Conservation (phyloP, 2,797 vertebrate genomes). For the Botia almorhae region DNA sequence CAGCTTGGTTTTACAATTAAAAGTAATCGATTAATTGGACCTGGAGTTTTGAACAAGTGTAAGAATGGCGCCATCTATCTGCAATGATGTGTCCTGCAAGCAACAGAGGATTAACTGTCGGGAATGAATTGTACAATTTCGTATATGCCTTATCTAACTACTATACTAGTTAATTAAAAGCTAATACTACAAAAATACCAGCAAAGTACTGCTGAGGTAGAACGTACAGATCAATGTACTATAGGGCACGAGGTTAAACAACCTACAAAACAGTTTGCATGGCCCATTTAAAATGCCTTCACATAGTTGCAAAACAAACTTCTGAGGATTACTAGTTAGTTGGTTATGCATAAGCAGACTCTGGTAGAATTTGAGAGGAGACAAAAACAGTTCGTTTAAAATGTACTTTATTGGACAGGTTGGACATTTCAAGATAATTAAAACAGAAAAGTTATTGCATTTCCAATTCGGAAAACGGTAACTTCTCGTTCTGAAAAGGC, state of each 20-base stretch:
- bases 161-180: too few species aligned
- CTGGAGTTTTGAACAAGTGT: constrained; percentile 16
- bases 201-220: background rate
- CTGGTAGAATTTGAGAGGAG: constrained; percentile 14
- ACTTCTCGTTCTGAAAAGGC: constrained; percentile 31
- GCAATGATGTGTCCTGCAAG: constrained; percentile 13
- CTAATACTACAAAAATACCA: too few species aligned
- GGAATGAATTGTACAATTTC: background rate
- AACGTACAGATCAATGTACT: background rate
- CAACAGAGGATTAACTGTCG: background rate
- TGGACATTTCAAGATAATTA: constrained; percentile 31
- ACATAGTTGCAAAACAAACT: too few species aligned
- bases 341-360: background rate
- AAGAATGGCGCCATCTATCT: constrained; percentile 51
- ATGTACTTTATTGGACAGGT: constrained; percentile 45
- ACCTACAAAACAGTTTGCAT: background rate
- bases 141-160: too few species aligned
- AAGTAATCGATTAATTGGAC: constrained; percentile 13
- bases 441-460: constrained; percentile 41
- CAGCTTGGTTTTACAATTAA: constrained; percentile 21
- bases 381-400: constrained; percentile 43
- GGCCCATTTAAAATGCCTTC: background rate
- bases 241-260: background rate
- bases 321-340: too few species aligned
- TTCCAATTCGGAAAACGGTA: constrained; percentile 28